Conservation (phyloP, 2,113 vertebrate genomes). For the Lamprotornis superbus region DNA sequence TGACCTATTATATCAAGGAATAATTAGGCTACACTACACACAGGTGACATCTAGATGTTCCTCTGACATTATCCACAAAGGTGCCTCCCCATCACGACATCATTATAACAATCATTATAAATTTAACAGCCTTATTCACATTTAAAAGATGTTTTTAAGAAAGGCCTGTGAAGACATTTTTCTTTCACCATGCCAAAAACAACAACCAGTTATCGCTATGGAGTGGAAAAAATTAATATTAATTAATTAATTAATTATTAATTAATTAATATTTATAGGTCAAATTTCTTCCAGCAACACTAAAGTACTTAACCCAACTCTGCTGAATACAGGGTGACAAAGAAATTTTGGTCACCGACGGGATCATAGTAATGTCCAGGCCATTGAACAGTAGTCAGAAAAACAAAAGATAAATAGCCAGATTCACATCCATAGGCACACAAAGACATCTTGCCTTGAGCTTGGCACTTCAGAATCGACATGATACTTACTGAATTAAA, state of each 20-base stretch:
- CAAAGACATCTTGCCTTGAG: fast-evolving
- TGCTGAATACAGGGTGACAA: neutral
- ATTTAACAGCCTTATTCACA: neutral
- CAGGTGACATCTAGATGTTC: neutral
- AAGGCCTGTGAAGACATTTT: neutral
- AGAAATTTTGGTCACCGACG: fast-evolving
- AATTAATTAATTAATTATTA: too few species aligned
- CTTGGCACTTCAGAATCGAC: neutral
- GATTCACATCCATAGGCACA: neutral
- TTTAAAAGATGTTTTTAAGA: neutral
- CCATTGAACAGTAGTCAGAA: neutral
- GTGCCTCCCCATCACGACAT: neutral
- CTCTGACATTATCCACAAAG: neutral
- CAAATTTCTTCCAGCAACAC: neutral
- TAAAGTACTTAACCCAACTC: neutral
- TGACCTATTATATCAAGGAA: neutral
- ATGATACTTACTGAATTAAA: neutral
- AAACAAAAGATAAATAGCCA: neutral
- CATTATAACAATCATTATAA: neutral
- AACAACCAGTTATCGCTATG: neutral
- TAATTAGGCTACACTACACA: neutral
- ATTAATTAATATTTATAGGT: too few species aligned
- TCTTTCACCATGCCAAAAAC: neutral
- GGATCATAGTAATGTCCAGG: neutral
- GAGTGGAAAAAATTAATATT: neutral